Conservation (phyloP, 2,113 vertebrate species). For the Oenanthe melanoleuca region DNA sequence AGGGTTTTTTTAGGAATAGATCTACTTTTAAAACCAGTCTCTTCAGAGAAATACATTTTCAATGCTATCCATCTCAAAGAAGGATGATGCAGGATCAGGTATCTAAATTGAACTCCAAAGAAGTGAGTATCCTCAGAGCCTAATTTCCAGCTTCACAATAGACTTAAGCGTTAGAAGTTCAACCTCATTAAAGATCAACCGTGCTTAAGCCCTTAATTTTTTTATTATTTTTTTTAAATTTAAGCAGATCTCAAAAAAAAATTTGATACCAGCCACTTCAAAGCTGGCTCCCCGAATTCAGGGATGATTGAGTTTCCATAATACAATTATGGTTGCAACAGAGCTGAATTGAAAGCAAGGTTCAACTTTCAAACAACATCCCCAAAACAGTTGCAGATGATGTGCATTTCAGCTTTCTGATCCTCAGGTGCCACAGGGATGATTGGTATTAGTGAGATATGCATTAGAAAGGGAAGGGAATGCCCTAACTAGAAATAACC, state of each 20-base stretch:
- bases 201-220: neutral
- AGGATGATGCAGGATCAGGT: neutral
- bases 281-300: neutral
- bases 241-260: slow-evolving; percentile 17
- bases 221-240: neutral
- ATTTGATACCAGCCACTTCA: slow-evolving; percentile 23
- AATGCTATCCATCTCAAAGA: neutral
- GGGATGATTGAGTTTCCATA: slow-evolving; percentile 54
- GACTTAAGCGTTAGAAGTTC: neutral
- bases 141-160: neutral
- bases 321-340: slow-evolving; percentile 7
- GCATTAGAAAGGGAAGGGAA: neutral
- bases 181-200: slow-evolving; percentile 8
- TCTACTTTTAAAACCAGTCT: neutral
- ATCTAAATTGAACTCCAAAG: neutral
- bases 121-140: neutral
- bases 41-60: neutral
- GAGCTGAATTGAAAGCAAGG: slow-evolving; percentile 36
- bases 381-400: slow-evolving; percentile 64
- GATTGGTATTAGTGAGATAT: neutral
- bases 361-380: slow-evolving; percentile 50
- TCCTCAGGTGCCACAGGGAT: slow-evolving; percentile 46
- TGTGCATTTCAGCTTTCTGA: slow-evolving; percentile 26
- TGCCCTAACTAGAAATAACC: slow-evolving; percentile 15
- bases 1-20: neutral